Base-by-base conservation (phyloP, 2,797 vertebrate species). In the Sus cebifrons region DNA sequence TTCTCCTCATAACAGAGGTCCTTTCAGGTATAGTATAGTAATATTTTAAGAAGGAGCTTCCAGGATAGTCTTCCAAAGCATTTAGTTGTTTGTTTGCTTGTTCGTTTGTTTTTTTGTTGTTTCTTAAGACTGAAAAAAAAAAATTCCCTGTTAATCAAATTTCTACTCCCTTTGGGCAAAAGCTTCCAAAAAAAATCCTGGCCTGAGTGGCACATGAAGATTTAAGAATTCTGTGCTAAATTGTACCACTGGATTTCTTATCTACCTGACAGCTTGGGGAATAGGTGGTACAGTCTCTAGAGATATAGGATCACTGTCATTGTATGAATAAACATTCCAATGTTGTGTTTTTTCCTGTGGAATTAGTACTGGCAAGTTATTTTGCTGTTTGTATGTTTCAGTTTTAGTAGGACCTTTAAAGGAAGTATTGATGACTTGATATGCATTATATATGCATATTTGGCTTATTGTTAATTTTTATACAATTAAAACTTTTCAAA, bases 21-120 rank as follows among this genome's bases (percentile, higher is more conserved):
- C 9, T 70, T 96, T 60, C 7, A 82, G 25, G 18, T 67, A 23
- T 27, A 7, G 6, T 36, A 1, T 0, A 17, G 10, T 0, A 52
- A 8, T 84, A 87, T 95, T 97, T 97, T 92, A 91, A 86, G 9
- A 68, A 84, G 6, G 27, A 25, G 11, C 10, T 89, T 64, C 21
- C 4, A 15, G 20, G 16, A 40, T 3, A 36, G 1, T 65, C 64
- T 78, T 94, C n/a, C 52, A 65, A 18, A 17, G 1, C 0, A 0
- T 82, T 36, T 36, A 36, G 36, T 36, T 36, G 13, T 0, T 29
- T 74, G 9, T 44, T 44, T 44, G 32, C 2, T 32, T 32, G 32
- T 32, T 32, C 2, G 32, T 32, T 44, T 44, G 44, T 92, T 75
- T 40, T 27, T 92, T 79, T 40, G 29, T n/a, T 89, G 67, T 74